Evolutionary conservation across 2,888 invertebrate genomes (phyloP), one percentile per base, ranked within the genome.

Genomic region (Diabrotica balteata): DNA sequence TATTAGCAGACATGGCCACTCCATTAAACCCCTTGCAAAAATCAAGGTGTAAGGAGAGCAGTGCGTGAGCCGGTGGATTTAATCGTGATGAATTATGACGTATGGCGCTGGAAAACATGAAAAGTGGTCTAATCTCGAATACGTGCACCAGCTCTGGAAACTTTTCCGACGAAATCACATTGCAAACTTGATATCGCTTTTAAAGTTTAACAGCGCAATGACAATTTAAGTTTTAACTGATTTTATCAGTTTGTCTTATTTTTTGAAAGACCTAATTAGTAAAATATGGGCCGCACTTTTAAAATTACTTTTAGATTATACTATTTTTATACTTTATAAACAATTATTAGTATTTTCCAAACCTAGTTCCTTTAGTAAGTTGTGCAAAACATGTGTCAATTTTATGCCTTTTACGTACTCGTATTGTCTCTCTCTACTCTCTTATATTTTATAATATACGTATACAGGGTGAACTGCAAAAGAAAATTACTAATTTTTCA

Each of bases 81-180:
- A 59, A 63, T 67, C 67, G 44, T 67, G 67, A 67, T 67, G 63
- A 52, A 67, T 67, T 67, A 67, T 63, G 67, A 63, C 67, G 63
- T 67, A 67, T 63, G 47, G 53, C 54, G 54, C 47, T 10, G 59
- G 59, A 63, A 67, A 49, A 62, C 62, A 67, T 67, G 63, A 63
- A 63, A 67, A 63, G 54, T 67, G 67, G 55, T 11, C 54, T 63
- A 63, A 62, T 66, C 61, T 66, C 32, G 55, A 63, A 54, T 52
- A 53, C 52, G 62, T 46, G 63, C 52, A 32, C 44, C 59, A 59
- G 53, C 53, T 53, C 44, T 22, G 49, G 49, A 47, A 54, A 67
- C 54, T 63, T 54, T 63, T 8, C 43, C 9, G 46, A 59, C 44
- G 17, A 58, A 57, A 59, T 52, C 49, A 17, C 44, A 42, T 8